phyloP scores from a whole-genome alignment of 2,888 invertebrate genomes.

The Eupithecia subfuscata region DNA sequence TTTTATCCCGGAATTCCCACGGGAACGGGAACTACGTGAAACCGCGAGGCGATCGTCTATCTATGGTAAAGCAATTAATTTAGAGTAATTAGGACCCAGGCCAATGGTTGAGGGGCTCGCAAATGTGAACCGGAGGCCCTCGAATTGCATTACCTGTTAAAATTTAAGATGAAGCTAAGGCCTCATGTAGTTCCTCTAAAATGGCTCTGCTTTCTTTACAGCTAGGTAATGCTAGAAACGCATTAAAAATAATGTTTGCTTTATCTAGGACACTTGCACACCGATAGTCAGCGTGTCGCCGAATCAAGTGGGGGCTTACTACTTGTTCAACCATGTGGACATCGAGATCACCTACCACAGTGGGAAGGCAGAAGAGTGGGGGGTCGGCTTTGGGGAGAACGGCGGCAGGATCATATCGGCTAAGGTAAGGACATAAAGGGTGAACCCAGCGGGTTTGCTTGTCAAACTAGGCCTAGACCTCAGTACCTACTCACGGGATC shows the following conservation, averaged over 20 bases:
- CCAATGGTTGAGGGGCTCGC: too few relatives aligned
- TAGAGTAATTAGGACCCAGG: too few relatives aligned
- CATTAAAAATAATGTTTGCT: neutral
- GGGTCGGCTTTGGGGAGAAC: constrained; percentile 88
- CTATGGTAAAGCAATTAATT: neutral
- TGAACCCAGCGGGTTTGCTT: too few relatives aligned
- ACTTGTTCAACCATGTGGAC: constrained; percentile 98
- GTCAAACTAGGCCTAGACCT: too few relatives aligned
- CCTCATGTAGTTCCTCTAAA: neutral
- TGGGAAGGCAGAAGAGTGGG: constrained; percentile 94
- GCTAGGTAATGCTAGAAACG: neutral
- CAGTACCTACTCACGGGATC: too few relatives aligned
- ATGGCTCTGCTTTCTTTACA: neutral
- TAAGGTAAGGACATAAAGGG: constrained; percentile 77
- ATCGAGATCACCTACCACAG: constrained; percentile 96
- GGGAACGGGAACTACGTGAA: too few relatives aligned
- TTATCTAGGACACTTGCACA: constrained; percentile 80
- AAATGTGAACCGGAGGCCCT: too few relatives aligned
- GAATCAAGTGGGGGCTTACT: constrained; percentile 90
- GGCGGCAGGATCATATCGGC: constrained; percentile 95
- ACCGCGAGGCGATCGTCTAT: too few relatives aligned
- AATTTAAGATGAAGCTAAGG: too few relatives aligned
- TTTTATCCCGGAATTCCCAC: too few relatives aligned
- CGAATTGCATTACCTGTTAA: too few relatives aligned
- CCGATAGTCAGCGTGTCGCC: constrained; percentile 83